Percentiles rank a stretch among this genome's conserved stretches.
Evolutionary conservation across 2,888 invertebrate genomes (phyloP).

Genomic region (Caenorhabditis virilis): DNA sequence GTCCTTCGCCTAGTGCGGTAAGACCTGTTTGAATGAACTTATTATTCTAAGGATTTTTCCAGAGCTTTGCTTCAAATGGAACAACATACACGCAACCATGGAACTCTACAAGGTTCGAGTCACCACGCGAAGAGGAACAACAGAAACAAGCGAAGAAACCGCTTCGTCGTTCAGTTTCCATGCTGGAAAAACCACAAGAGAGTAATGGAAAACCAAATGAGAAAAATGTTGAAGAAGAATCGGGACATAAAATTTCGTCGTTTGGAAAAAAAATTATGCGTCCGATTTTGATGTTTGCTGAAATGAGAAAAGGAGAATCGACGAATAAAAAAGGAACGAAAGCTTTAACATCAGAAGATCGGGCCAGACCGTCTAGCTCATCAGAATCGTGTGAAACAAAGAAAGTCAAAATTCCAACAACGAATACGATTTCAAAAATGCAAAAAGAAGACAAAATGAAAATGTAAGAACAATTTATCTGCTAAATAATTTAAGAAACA

Average conservation of each 20-base stretch:
- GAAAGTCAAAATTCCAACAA: too few species aligned
- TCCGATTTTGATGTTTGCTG: too few species aligned
- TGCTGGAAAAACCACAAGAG: neutral
- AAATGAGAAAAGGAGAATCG: too few species aligned
- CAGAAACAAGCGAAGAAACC: neutral
- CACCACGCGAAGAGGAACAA: neutral
- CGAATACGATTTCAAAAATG: neutral
- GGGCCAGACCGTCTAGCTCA: too few species aligned
- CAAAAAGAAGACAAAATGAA: slow-evolving; percentile 4
- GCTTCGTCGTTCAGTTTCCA: neutral
- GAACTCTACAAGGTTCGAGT: slow-evolving; percentile 7
- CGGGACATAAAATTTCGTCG: neutral
- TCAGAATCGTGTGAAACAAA: too few species aligned
- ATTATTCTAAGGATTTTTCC: neutral
- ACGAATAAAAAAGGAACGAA: too few species aligned
- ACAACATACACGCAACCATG: slow-evolving; percentile 26
- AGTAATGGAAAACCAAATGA: slow-evolving; percentile 1
- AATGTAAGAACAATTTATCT: neutral
- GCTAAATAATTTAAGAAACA: neutral
- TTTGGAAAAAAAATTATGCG: neutral
- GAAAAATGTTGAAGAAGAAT: neutral
- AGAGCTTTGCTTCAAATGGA: slow-evolving; percentile 16
- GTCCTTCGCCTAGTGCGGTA: slow-evolving; percentile 1
- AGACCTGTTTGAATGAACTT: neutral
- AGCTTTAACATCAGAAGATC: too few species aligned